phyloP scores from a whole-genome alignment of 2,888 invertebrate species.

The Hesperia comma region DNA sequence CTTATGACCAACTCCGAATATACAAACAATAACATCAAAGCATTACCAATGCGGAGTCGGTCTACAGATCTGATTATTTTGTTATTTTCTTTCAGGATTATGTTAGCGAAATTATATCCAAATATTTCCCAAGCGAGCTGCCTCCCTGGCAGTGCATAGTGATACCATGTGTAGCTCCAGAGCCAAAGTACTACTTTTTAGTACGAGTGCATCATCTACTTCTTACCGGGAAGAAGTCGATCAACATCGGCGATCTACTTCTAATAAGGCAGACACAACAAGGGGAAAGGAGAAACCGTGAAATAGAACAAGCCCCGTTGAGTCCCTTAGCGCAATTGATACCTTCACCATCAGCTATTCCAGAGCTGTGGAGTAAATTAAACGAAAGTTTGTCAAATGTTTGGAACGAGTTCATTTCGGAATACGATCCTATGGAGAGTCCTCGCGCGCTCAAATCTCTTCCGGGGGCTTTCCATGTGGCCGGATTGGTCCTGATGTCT shows the following conservation, averaged over 20 bases:
- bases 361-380: slow-evolving; percentile 86
- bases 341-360: slow-evolving; percentile 85
- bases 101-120: slow-evolving; percentile 90
- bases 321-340: slow-evolving; percentile 83
- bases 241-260: slow-evolving; percentile 90
- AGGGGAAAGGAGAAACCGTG: slow-evolving; percentile 62
- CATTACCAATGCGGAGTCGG: too few species aligned
- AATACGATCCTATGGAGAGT: slow-evolving; percentile 90
- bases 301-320: slow-evolving; percentile 56
- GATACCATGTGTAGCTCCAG: slow-evolving; percentile 83
- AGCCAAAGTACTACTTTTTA: slow-evolving; percentile 87
- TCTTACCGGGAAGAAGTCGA: slow-evolving; percentile 86
- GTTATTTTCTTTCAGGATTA: slow-evolving; percentile 86
- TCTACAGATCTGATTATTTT: not conserved
- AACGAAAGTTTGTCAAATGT: slow-evolving; percentile 87
- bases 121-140: slow-evolving; percentile 88
- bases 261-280: slow-evolving; percentile 81
- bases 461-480: slow-evolving; percentile 84
- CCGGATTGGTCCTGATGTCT: slow-evolving; percentile 86
- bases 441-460: slow-evolving; percentile 85
- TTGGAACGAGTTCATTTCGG: slow-evolving; percentile 92
- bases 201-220: slow-evolving; percentile 90
- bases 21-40: too few species aligned
- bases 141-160: slow-evolving; percentile 93
- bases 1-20: too few species aligned